These are phyloP conservation scores for Corythornis madagascariensis DNA, from an alignment of 2,113 vertebrate genomes.

Conservation along the genomic window DNA sequence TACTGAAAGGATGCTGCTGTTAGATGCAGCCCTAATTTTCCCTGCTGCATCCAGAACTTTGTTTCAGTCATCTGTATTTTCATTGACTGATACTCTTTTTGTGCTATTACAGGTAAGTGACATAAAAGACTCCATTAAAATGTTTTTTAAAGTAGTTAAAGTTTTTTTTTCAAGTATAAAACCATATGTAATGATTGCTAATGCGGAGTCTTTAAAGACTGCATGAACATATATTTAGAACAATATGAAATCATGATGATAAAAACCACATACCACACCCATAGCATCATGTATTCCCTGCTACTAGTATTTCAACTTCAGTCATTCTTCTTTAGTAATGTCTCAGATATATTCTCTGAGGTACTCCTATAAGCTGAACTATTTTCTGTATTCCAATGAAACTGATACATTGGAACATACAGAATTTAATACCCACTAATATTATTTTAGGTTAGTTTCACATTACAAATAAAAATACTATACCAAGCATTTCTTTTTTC, in stretches of 20 bases:
- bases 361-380: slow-evolving; percentile 14
- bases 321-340: background rate
- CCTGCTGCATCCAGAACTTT: background rate
- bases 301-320: slow-evolving; percentile 19
- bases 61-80: background rate
- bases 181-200: background rate
- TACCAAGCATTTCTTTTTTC: slow-evolving; percentile 8
- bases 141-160: background rate
- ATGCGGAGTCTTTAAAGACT: background rate
- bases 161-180: background rate
- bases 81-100: background rate
- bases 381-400: slow-evolving; percentile 43
- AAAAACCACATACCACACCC: background rate
- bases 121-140: background rate
- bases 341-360: background rate
- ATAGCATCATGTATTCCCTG: background rate
- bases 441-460: slow-evolving; percentile 45
- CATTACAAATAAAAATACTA: slow-evolving; percentile 46
- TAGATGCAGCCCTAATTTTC: background rate
- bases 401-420: slow-evolving; percentile 7
- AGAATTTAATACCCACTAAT: slow-evolving; percentile 20
- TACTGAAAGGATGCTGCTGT: background rate
- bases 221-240: background rate
- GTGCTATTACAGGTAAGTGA: rapidly evolving
- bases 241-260: background rate